Evolutionary conservation across 2,888 invertebrate species (phyloP), one percentile per base, ranked within the genome.

Genomic region (Tenthredo distinguenda): DNA sequence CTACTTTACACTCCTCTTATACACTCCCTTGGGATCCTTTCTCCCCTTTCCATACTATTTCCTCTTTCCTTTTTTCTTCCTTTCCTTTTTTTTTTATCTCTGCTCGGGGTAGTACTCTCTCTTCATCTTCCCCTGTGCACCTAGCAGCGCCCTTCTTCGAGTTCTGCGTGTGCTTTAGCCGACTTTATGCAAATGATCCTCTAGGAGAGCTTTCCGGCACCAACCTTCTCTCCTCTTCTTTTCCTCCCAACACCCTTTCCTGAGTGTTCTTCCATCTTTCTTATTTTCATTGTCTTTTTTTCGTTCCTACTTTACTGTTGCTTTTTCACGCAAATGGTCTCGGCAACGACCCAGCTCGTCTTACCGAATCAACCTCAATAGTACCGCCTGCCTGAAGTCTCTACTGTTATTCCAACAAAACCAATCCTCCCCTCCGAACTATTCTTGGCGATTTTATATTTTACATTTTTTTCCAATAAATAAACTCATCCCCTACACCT

Each of bases 151-250:
- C 58, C 21, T 37, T 62, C 62, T 62, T 81, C 81, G 62, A 40
- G 81, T 40, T 81, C 62, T 50, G 26, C 79, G 58, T 62, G 81
- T 62, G 81, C 58, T 62, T 81, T 62, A 81, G 58, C 37, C 81
- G 81, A 81, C 81, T 81, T 81, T 81, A 81, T 81, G 81, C 81
- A 81, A 81, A 81, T 81, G 81, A 62, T 81, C 81, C 81, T 40
- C 81, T 50, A 81, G 81, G 58, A 81, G 81, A 58, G 81, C 79
- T 79, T 79, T 79, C 58, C 58, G 34, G 62, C 79, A 58, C 58
- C 79, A 58, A 55, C n/a, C 34, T 34, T 21, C 58, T 12, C 40
- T 34, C 62, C 21, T 40, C 62, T 37, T n/a, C n/a, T 72, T 34
- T 9, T n/a, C 71, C 37, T 72, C 15, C 18, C 34, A 21, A 15